phyloP scores from a whole-genome alignment of 2,113 vertebrate genomes.

The Misgurnus mizolepis region DNA sequence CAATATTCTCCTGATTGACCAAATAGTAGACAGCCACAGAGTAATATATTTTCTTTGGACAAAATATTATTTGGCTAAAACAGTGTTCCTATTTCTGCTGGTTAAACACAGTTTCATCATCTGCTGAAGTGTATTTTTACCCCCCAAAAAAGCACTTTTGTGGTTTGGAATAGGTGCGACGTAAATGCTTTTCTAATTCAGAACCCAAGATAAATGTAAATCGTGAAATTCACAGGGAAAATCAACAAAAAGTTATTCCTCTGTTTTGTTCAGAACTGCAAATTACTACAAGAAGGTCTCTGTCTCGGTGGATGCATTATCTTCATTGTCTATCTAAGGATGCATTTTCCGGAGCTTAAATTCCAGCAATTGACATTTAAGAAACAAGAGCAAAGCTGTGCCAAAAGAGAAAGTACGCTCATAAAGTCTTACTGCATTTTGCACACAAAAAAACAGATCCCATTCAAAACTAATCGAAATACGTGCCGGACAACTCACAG shows the following conservation, averaged over 20 bases:
- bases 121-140: neutral
- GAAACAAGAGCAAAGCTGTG: neutral
- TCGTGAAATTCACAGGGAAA: neutral
- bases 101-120: constrained; percentile 14
- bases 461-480: neutral
- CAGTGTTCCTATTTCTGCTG: neutral
- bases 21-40: neutral
- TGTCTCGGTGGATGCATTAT: constrained; percentile 1
- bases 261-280: neutral
- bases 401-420: constrained; percentile 3
- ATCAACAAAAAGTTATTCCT: neutral
- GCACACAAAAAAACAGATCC: neutral
- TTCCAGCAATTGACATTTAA: constrained; percentile 15
- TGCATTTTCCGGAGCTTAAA: constrained; percentile 1
- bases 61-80: neutral
- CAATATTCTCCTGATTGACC: neutral
- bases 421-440: neutral
- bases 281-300: neutral
- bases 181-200: neutral
- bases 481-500: neutral
- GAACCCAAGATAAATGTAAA: too few species aligned
- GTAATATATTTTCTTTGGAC: neutral
- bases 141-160: neutral
- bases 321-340: constrained; percentile 16
- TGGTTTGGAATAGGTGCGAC: neutral